These are phyloP conservation scores for Azorinus chamasolen DNA, from an alignment of 2,888 invertebrate genomes.

Conservation along the genomic window DNA sequence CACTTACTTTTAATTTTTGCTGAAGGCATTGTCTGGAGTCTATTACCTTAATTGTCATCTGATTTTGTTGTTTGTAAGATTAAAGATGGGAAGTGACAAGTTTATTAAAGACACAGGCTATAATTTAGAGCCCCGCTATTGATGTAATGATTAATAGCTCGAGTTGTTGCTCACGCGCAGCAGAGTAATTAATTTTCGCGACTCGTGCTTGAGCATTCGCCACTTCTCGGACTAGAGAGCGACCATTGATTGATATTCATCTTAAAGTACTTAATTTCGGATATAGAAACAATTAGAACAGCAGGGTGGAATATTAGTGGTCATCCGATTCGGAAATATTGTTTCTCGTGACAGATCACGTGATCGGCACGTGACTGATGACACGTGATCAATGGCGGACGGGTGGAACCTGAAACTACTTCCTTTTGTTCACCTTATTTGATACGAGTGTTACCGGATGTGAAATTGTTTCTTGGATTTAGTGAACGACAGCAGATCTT, in stretches of 20 bases:
- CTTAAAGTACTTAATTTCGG: slow-evolving; percentile 47
- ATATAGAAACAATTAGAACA: slow-evolving; percentile 34
- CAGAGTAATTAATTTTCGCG: slow-evolving; percentile 42
- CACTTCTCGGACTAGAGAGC: background rate
- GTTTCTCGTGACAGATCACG: slow-evolving; percentile 22
- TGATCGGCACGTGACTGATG: slow-evolving; percentile 22
- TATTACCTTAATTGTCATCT: no score
- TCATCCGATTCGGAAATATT: slow-evolving; percentile 9
- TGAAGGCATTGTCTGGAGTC: no score
- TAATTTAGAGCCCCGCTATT: slow-evolving; percentile 1
- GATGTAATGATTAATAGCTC: slow-evolving; percentile 46
- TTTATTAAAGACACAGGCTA: slow-evolving; percentile 2
- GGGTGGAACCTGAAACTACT: background rate
- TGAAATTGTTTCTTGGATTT: no score
- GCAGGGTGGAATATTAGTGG: slow-evolving; percentile 23
- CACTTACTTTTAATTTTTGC: no score
- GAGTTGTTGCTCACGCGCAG: slow-evolving; percentile 29
- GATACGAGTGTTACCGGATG: no score
- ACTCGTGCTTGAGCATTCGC: background rate
- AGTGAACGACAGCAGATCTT: no score
- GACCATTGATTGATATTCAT: slow-evolving; percentile 8
- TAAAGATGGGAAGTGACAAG: no score
- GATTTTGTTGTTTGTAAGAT: no score
- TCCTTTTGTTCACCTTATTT: background rate
- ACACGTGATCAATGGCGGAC: background rate